phyloP scores from a whole-genome alignment of 1,140 invertebrate genomes.

The Panagrolaimus sp. region DNA sequence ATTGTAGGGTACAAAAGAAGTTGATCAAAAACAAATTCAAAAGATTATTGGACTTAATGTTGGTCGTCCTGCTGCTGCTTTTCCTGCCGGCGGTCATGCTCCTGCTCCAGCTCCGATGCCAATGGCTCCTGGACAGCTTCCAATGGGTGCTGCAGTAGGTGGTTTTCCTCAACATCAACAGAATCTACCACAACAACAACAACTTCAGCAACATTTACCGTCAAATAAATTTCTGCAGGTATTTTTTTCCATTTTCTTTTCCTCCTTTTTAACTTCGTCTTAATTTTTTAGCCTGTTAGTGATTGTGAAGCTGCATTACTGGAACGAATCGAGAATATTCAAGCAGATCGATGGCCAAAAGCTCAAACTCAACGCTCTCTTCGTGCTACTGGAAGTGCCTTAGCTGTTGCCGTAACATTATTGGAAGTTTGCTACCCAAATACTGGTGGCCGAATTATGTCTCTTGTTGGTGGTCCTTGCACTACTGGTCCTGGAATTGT shows the following conservation, averaged over 20 bases:
- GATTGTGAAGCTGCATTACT: conserved; percentile 92
- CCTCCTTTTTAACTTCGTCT: not conserved
- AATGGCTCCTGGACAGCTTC: conserved; percentile 31
- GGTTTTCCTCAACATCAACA: not conserved
- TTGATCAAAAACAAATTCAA: conserved; percentile 90
- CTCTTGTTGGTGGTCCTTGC: conserved; percentile 95
- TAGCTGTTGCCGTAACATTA: conserved; percentile 91
- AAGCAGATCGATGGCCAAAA: conserved; percentile 92
- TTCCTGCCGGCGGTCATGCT: not conserved
- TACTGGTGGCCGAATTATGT: conserved; percentile 90
- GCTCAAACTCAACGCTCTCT: conserved; percentile 85
- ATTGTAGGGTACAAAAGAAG: conserved; percentile 85
- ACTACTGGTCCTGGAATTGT: conserved; percentile 95
- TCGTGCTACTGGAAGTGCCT: conserved; percentile 85
- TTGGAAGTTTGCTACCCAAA: conserved; percentile 91
- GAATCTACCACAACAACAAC: not conserved
- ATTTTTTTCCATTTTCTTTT: conserved; percentile 63
- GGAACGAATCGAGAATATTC: conserved; percentile 89
- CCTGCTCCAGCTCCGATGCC: conserved; percentile 53
- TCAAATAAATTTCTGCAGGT: conserved; percentile 65
- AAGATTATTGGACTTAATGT: conserved; percentile 58
- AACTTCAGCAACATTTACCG: conserved; percentile 41
- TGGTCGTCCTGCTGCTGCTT: conserved; percentile 38
- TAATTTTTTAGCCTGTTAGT: conserved; percentile 77
- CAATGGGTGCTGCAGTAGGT: conserved; percentile 24